phyloP scores from a whole-genome alignment of 1,140 invertebrate species.

The Orchesella cincta region DNA sequence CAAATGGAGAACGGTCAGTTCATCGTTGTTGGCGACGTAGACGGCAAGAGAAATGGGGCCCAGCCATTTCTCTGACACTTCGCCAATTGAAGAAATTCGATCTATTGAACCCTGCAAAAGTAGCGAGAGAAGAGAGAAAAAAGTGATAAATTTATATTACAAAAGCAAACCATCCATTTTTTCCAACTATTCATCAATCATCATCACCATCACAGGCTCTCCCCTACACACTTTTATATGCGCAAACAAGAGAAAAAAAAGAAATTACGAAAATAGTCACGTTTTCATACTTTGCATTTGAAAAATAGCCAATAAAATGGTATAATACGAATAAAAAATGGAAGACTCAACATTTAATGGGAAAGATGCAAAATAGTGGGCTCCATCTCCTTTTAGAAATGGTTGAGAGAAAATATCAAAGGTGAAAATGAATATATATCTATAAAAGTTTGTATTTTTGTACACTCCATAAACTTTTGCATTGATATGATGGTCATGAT shows the following conservation, averaged over 20 bases:
- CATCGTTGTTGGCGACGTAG: conserved; percentile 33
- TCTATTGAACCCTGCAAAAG: conserved; percentile 40
- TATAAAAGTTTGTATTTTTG: too few species aligned
- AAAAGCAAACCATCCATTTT: neutral
- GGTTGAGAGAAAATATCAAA: neutral
- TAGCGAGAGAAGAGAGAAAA: neutral
- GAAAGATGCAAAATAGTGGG: too few species aligned
- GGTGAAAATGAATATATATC: too few species aligned
- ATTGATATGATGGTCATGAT: too few species aligned
- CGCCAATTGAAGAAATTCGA: conserved; percentile 42
- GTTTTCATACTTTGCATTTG: too few species aligned
- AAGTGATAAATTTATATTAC: neutral
- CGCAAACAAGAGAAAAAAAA: neutral
- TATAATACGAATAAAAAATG: too few species aligned
- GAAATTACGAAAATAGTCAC: too few species aligned
- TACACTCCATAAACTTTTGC: neutral
- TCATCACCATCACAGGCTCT: too few species aligned
- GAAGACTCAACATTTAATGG: too few species aligned
- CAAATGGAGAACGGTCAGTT: conserved; percentile 39
- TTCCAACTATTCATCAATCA: neutral
- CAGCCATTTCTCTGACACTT: conserved; percentile 48
- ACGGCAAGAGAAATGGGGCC: conserved; percentile 48
- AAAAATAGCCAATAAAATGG: too few species aligned
- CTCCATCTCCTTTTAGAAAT: neutral
- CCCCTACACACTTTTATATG: too few species aligned